phyloP scores from a whole-genome alignment of 2,113 vertebrate genomes.

The Ptyas mucosa region DNA sequence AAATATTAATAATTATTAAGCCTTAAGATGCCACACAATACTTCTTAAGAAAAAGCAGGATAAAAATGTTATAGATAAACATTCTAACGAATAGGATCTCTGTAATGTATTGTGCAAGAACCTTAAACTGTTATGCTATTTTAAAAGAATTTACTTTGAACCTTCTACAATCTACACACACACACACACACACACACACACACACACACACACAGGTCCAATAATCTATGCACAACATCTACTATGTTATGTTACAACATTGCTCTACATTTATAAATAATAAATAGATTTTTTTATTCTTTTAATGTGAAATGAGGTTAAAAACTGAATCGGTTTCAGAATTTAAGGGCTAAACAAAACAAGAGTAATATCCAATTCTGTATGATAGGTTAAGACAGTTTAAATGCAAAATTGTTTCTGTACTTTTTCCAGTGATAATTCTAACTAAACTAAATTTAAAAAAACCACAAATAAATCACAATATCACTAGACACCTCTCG shows the following conservation, averaged over 20 bases:
- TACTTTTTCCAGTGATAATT: slow-evolving; percentile 10
- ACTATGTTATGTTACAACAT: background rate
- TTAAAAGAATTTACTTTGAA: background rate
- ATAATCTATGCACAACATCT: slow-evolving; percentile 13
- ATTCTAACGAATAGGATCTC: background rate
- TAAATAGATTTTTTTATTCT: background rate
- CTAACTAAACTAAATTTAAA: background rate
- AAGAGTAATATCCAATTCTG: background rate
- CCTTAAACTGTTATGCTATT: slow-evolving; percentile 3
- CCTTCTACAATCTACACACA: background rate
- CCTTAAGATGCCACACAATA: background rate
- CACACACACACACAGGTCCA: background rate
- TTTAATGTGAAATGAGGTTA: slow-evolving; percentile 28
- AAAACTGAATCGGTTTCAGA: slow-evolving; percentile 19
- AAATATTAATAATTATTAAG: background rate
- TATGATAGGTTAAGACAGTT: background rate
- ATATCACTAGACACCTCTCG: slow-evolving; percentile 63
- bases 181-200: background rate
- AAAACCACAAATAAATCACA: slow-evolving; percentile 18
- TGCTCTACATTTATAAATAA: background rate
- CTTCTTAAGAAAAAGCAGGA: background rate
- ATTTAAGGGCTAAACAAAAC: slow-evolving; percentile 7
- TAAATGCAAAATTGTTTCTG: slow-evolving; percentile 1
- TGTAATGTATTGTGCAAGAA: background rate
- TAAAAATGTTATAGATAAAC: background rate